Evolutionary conservation across 2,888 invertebrate genomes (phyloP).

Genomic region (Apodemia duryi): DNA sequence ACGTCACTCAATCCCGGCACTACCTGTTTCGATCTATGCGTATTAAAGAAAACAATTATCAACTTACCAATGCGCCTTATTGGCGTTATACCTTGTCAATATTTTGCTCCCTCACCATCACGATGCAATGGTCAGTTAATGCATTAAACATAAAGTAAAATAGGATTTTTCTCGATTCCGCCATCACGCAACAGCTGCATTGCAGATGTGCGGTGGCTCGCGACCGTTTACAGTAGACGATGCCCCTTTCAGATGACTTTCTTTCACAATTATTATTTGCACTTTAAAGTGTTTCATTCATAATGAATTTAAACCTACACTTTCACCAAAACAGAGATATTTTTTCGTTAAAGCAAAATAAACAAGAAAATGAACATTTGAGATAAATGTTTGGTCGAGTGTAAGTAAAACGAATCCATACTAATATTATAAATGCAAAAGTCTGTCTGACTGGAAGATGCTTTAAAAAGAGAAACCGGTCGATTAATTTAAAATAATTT

Average conservation of each 20-base stretch:
- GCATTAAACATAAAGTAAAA: slow-evolving; percentile 58
- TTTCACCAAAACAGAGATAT: slow-evolving; percentile 2
- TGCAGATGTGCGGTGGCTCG: slow-evolving; percentile 53
- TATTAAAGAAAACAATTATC: too few species aligned
- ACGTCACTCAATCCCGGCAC: too few species aligned
- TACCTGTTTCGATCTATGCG: too few species aligned
- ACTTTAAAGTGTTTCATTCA: slow-evolving; percentile 5
- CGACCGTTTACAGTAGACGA: slow-evolving; percentile 50
- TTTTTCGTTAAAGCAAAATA: neutral
- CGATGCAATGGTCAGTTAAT: slow-evolving; percentile 32
- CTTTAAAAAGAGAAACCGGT: too few species aligned
- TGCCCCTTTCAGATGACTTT: slow-evolving; percentile 53
- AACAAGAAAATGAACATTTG: neutral
- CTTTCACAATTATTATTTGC: slow-evolving; percentile 41
- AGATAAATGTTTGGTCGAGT: too few species aligned
- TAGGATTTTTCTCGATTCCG: slow-evolving; percentile 52
- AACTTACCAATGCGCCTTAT: too few species aligned
- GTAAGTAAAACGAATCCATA: neutral
- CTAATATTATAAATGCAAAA: too few species aligned
- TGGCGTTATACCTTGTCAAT: neutral
- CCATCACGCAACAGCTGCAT: slow-evolving; percentile 52
- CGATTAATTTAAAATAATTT: too few species aligned
- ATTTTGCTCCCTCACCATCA: slow-evolving; percentile 14
- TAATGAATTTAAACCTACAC: slow-evolving; percentile 1
- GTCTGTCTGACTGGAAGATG: too few species aligned